A percentile compares a stretch with the other conserved stretches of the same genome.
Conservation (phyloP, 2,888 invertebrate genomes). For the Yponomeuta sedellus region DNA sequence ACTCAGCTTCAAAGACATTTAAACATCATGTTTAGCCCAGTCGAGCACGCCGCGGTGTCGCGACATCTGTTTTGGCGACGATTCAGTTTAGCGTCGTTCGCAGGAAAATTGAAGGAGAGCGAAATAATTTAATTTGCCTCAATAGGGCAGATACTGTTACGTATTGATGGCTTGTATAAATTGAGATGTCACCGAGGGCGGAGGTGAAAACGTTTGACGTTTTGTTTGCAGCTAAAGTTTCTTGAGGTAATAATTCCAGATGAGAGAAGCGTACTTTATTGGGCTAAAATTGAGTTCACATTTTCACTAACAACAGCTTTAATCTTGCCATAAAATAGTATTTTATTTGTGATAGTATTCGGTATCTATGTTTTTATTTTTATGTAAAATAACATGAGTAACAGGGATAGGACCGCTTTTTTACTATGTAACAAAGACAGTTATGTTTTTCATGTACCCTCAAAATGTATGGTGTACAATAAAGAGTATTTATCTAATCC, state of each 20-base stretch:
- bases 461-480: no score
- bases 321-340: no score
- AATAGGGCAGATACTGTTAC: not conserved
- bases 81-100: slow-evolving; percentile 1
- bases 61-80: not conserved
- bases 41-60: not conserved
- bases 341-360: no score
- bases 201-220: not conserved
- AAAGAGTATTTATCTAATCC: no score
- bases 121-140: not conserved
- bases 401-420: no score
- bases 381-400: no score
- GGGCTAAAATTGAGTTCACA: no score
- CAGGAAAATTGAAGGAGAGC: not conserved
- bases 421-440: no score
- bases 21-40: not conserved
- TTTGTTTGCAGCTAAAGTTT: not conserved
- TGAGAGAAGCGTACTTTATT: no score
- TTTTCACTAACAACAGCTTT: no score
- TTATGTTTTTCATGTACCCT: no score
- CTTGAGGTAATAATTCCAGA: not conserved
- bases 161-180: not conserved
- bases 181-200: not conserved
- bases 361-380: no score
- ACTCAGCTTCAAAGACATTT: not conserved